Evolutionary conservation across 1,140 invertebrate species (phyloP).

Genomic region (Drosophila gunungcola): DNA sequence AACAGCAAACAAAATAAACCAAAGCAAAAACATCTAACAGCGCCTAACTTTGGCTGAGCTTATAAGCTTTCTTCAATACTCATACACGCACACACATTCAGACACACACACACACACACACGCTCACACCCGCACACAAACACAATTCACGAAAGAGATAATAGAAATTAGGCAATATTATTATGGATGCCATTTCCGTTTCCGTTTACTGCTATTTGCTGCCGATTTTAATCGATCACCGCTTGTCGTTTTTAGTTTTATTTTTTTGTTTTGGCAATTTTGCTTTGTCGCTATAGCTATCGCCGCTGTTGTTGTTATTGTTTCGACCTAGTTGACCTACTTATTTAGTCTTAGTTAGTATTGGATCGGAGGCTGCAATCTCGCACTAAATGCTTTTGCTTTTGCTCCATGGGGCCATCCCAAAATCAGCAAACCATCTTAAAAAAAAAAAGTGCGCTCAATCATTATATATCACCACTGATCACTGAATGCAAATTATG

Average conservation of each 20-base stretch:
- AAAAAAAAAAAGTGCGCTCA: conserved; percentile 1
- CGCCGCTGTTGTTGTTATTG: conserved; percentile 43
- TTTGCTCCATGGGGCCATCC: conserved; percentile 27
- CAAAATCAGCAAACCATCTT: conserved; percentile 6
- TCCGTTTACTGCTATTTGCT: conserved; percentile 23
- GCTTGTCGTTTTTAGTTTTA: conserved; percentile 1
- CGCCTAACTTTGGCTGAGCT: conserved; percentile 61
- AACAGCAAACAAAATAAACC: conserved; percentile 37
- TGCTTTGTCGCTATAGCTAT: conserved; percentile 35
- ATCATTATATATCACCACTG: neutral
- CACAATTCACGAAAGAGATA: conserved; percentile 23
- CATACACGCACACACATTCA: conserved; percentile 32
- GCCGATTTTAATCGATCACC: conserved; percentile 8
- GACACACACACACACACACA: conserved; percentile 36
- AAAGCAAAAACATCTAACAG: conserved; percentile 55
- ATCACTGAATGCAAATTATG: conserved; percentile 6
- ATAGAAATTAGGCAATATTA: conserved; percentile 6
- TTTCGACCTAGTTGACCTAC: conserved; percentile 39
- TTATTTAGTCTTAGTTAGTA: conserved; percentile 19
- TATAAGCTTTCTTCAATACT: conserved; percentile 52
- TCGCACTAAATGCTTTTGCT: conserved; percentile 44
- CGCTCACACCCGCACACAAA: conserved; percentile 18
- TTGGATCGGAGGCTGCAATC: conserved; percentile 39
- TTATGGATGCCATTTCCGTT: conserved; percentile 15
- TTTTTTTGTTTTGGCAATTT: conserved; percentile 1